Conservation (phyloP, 1,140 invertebrate species). For the Aphidius gifuensis region DNA sequence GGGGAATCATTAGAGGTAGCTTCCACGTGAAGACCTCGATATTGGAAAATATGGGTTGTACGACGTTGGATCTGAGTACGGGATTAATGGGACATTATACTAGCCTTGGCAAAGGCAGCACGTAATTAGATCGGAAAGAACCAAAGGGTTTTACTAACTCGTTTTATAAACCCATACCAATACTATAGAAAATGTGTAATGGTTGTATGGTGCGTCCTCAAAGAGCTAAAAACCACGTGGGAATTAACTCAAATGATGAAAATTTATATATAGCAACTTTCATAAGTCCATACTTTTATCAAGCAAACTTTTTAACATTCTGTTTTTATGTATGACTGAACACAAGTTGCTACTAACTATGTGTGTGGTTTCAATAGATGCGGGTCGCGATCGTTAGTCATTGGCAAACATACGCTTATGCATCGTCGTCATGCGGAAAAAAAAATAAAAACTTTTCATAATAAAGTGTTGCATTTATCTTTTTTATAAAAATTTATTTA, state of each 20-base stretch:
- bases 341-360: too few species aligned
- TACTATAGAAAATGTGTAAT: conserved; percentile 35
- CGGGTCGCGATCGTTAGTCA: not conserved
- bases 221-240: conserved; percentile 35
- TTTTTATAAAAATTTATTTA: too few species aligned
- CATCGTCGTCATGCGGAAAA: too few species aligned
- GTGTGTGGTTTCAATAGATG: too few species aligned
- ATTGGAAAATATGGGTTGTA: too few species aligned
- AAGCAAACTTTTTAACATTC: not conserved
- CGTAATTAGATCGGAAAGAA: conserved; percentile 55
- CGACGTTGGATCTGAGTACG: conserved; percentile 19
- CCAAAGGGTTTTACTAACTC: conserved; percentile 41
- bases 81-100: conserved; percentile 52
- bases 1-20: conserved; percentile 43
- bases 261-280: too few species aligned
- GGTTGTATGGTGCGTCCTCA: conserved; percentile 41
- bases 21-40: too few species aligned
- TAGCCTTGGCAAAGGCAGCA: conserved; percentile 41
- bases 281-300: too few species aligned
- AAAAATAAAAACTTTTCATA: too few species aligned
- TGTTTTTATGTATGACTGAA: not conserved
- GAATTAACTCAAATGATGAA: not conserved
- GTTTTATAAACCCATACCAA: conserved; percentile 34
- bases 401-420: too few species aligned
- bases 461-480: too few species aligned